Base-by-base conservation (phyloP, 2,797 vertebrate genomes). In the Thamnophis elegans region DNA sequence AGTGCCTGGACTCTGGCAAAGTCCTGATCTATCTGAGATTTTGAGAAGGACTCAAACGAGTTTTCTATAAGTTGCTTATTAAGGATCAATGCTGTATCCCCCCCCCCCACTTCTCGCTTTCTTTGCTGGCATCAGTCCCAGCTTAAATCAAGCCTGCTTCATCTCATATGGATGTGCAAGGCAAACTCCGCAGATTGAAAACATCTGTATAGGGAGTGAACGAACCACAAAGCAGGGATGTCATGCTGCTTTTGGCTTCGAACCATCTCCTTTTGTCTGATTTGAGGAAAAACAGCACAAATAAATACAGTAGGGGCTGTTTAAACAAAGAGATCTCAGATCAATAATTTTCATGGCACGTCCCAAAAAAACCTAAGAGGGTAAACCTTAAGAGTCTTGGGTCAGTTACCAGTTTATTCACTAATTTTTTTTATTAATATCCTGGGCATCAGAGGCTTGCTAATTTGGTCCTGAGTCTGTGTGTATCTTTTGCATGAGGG, bases 101-200 rank as follows among this genome's bases (percentile, higher is more conserved):
- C 96, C 96, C 2, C 51, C 59, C 26, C 14, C 96, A 1, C 51
- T 59, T 42, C 26, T 89, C 47, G 8, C 2, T 88, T 8, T 94
- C 54, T 97, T 98, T 94, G 16, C 97, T 99, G 98, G 98, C 98
- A 97, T 94, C 91, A 90, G 96, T 98, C 98, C 98, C 98, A 97
- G 98, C 97, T 96, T 91, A 97, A 97, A 98, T 97, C 98, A 98
- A 97, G 97, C 96, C 98, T 97, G 98, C 97, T 97, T 97, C 97
- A 97, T 98, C 98, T 98, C 95, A 97, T 96, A 97, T 97, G 98
- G 97, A 96, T 98, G 94, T 94, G 97, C 97, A 97, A 98, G 97
- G 97, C 97, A 97, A 98, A 98, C 97, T 97, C 97, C 96, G 97
- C 97, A 98, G 98, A 98, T 98, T 98, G 97, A 96, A 98, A 99